Conservation (phyloP, 2,113 vertebrate species). For the Passer domesticus region DNA sequence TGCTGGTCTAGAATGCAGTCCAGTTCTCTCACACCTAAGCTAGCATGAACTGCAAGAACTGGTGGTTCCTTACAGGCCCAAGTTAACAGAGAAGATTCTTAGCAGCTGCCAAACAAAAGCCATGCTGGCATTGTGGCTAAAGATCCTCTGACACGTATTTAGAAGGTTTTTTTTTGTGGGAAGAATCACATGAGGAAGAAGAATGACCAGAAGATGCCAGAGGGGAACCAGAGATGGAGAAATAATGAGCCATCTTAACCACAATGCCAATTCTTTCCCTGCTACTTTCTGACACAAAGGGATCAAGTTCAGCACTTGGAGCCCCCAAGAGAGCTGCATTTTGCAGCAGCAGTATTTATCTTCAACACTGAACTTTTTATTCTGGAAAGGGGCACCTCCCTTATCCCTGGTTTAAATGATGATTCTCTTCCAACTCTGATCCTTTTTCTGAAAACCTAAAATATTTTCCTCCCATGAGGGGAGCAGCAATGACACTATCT, state of each 20-base stretch:
- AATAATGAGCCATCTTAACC: not conserved
- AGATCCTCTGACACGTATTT: not conserved
- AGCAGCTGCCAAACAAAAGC: not conserved
- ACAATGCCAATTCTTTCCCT: not conserved
- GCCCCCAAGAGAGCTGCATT: not conserved
- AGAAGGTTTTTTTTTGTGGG: not conserved
- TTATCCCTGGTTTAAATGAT: not conserved
- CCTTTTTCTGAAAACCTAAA: not conserved
- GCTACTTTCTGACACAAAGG: not conserved
- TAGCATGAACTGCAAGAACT: not conserved
- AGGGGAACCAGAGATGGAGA: not conserved
- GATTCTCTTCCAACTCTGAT: not conserved
- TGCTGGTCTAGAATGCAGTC: not conserved
- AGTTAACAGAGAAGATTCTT: not conserved
- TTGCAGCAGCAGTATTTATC: not conserved
- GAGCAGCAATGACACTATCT: not conserved
- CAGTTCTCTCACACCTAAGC: not conserved
- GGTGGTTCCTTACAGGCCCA: not conserved
- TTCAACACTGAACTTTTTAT: not conserved
- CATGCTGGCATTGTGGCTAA: not conserved
- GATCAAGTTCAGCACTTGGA: not conserved
- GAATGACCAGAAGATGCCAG: not conserved
- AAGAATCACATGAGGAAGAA: not conserved
- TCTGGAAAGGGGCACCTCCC: not conserved
- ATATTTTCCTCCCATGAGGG: not conserved